Evolutionary conservation across 1,140 invertebrate genomes (phyloP), one percentile per base, ranked within the genome.

Genomic region (Drosophila nannoptera): DNA sequence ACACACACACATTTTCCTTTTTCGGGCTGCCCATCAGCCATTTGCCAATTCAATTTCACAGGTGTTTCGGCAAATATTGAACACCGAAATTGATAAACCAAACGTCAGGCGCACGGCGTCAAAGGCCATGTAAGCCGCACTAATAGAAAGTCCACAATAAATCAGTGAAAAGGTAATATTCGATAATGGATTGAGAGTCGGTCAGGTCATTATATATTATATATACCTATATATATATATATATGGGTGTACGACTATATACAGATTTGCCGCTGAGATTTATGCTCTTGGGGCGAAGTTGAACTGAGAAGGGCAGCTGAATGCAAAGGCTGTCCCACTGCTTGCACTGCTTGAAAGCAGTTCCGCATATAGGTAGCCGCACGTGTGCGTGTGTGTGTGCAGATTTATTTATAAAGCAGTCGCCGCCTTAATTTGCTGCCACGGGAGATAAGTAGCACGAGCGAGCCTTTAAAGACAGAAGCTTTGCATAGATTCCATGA

Each of bases 31-130:
- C 38, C 29, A 14, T 56, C 31, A 14, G 62, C 40, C 62, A 70
- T 55, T 55, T 70, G 63, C 62, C 62, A 70, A 70, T 70, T 66
- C 62, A 70, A 70, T 70, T 70, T 70, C 48, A 49, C 68, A 70
- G 68, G 62, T 70, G 68, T 70, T 65, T 65, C 61, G 11, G 63
- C 68, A 70, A 59, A 70, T 70, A 70, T 70, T 65, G 61, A 59
- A 53, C 62, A 31, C 11, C 58, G 48, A 50, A 60, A 53, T 60
- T 60, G 29, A 45, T 38, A 46, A 68, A 36, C 29, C 48, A 50
- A 31, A 29, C 22, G 22, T 22, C 22, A 22, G 22, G 1, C 22
- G 1, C 22, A 22, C 22, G 22, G 22, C 3, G 12, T n/a, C 16
- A 42, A 49, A 69, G 48, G 54, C 50, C 12, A 63, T 36, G 48